These are phyloP conservation scores for Boulengerochromis microlepis DNA, from an alignment of 2,113 vertebrate species.

Conservation along the genomic window DNA sequence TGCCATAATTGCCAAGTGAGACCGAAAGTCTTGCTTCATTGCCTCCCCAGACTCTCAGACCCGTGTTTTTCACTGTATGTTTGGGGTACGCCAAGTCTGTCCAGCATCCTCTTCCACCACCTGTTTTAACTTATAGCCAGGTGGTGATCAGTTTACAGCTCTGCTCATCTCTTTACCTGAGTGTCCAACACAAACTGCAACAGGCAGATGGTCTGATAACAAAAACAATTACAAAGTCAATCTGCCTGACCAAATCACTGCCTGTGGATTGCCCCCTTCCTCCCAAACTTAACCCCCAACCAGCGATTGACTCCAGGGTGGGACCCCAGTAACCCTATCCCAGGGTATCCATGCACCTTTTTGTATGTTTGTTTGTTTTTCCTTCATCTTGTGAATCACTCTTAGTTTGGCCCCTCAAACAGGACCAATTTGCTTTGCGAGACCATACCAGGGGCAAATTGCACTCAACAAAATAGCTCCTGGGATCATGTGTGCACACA, in stretches of 20 bases:
- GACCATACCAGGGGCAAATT: accelerated
- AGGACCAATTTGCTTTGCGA: neutral
- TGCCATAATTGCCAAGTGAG: neutral
- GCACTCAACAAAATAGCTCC: neutral
- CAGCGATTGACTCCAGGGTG: neutral
- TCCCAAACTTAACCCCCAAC: neutral
- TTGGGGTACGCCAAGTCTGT: accelerated
- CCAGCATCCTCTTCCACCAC: neutral
- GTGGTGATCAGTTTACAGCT: neutral
- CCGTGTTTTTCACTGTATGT: neutral
- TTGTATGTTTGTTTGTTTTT: neutral
- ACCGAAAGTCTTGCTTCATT: neutral
- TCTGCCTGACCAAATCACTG: accelerated
- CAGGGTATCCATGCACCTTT: neutral
- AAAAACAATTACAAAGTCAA: neutral
- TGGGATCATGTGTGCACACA: neutral
- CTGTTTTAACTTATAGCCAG: neutral
- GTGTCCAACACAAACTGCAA: neutral
- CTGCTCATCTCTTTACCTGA: neutral
- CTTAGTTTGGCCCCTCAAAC: neutral
- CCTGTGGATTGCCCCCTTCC: neutral
- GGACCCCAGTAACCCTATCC: neutral
- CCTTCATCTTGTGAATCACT: neutral
- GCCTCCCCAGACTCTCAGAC: neutral
- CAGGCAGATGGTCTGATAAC: neutral